Evolutionary conservation across 2,797 vertebrate genomes (phyloP), one percentile per base, ranked within the genome.

Genomic region (Neosilurus hyrtlii): DNA sequence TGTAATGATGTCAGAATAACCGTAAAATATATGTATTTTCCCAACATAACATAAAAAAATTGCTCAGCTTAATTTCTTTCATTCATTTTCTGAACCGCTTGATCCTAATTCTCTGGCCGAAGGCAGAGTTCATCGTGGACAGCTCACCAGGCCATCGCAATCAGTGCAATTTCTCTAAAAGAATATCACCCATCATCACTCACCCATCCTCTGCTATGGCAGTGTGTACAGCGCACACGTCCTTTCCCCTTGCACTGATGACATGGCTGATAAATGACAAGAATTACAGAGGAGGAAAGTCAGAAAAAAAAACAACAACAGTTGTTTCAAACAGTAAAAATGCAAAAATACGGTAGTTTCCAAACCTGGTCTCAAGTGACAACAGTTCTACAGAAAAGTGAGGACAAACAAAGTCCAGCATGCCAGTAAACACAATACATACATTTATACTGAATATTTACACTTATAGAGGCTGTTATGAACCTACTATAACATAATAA

Each of bases 241-340:
- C 96, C 93, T 0, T 84, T 92, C 30, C 95, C 94, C 0, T 87
- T 90, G 82, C 95, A 95, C 20, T 87, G 91, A 91, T 94, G 94
- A 70, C 96, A 94, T 49, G 86, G 68, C 96, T 93, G 82, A 6
- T 84, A 67, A 84, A 52, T 6, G 1, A 10, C 24, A 65, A 72
- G 9, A 72, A 63, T 54, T 9, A 20, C 12, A 49, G n/a, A 75
- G 0, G 35, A 51, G 22, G 0, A 73, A 49, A 67, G 62, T 61
- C 15, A 77, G 26, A 70, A 10, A 65, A 14, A 78, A 6, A 75
- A 15, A 43, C 63, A 56, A 22, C 5, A n/a, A n/a, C n/a, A n/a
- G n/a, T n/a, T n/a, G 9, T 20, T 3, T 51, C 12, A 57, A 20
- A 43, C 16, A 80, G 22, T 6, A 10, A 59, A 43, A 22, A 61